Percentiles rank a stretch among this genome's conserved stretches.
Conservation (phyloP, 2,797 vertebrate species). For the Ptychadena robeensis region DNA sequence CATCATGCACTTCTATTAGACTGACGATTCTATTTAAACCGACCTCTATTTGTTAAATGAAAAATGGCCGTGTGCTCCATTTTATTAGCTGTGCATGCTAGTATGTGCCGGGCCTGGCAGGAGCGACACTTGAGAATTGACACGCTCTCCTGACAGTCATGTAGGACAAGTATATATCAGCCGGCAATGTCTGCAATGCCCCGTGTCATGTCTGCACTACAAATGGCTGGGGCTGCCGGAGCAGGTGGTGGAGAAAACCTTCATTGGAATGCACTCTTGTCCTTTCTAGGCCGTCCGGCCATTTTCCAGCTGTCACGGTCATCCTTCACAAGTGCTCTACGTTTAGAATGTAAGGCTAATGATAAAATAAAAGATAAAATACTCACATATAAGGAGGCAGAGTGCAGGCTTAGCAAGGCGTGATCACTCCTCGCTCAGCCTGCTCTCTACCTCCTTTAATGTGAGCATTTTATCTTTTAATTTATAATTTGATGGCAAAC, state of each 20-base stretch:
- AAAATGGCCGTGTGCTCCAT: no score
- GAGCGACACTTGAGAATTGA: not conserved
- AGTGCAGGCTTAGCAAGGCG: no score
- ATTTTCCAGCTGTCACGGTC: not conserved
- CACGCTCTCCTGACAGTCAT: not conserved
- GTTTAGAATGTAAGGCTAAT: no score
- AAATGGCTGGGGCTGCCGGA: not conserved
- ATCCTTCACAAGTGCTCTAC: not conserved
- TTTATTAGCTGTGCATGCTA: not conserved
- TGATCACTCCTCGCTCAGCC: no score
- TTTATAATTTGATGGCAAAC: no score
- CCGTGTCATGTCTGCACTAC: not conserved
- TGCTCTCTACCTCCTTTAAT: no score
- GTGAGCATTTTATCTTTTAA: no score
- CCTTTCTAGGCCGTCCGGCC: not conserved
- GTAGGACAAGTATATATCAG: not conserved
- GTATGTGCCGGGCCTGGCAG: not conserved
- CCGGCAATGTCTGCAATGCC: not conserved
- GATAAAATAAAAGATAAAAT: no score
- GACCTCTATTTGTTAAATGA: no score
- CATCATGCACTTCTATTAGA: no score
- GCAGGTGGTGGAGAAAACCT: not conserved
- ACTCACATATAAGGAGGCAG: no score
- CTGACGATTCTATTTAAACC: no score
- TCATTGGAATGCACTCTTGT: not conserved